phyloP scores from a whole-genome alignment of 2,888 invertebrate species.

The Macrophya alboannulata region DNA sequence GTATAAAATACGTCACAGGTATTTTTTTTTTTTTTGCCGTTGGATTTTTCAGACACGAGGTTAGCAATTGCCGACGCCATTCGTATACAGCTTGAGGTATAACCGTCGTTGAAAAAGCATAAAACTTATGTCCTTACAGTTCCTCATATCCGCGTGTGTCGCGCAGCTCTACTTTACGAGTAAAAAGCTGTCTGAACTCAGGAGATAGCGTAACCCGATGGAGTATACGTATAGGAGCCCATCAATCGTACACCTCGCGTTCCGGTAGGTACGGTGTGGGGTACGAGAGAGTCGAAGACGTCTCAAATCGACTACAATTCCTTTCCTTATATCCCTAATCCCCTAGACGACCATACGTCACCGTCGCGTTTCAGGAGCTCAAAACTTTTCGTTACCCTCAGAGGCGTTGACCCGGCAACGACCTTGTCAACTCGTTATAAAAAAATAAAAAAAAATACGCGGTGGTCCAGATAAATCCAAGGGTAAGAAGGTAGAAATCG shows the following conservation, averaged over 20 bases:
- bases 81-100: neutral
- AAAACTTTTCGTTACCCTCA: conserved; percentile 35
- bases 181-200: conserved; percentile 40
- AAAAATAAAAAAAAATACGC: too few relatives aligned
- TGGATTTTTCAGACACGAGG: neutral
- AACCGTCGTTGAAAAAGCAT: conserved; percentile 2
- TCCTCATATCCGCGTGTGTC: conserved; percentile 14
- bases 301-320: conserved; percentile 54
- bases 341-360: conserved; percentile 54
- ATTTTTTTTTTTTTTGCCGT: neutral
- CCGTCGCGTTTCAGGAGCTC: conserved; percentile 39
- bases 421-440: conserved; percentile 33
- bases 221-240: conserved; percentile 16
- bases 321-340: conserved; percentile 51
- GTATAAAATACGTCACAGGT: neutral
- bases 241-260: conserved; percentile 44
- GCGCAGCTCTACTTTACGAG: conserved; percentile 19
- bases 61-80: neutral
- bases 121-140: conserved; percentile 38
- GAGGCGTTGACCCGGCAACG: conserved; percentile 46
- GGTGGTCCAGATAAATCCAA: neutral
- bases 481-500: neutral
- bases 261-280: neutral
- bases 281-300: conserved; percentile 45
- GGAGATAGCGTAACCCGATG: conserved; percentile 26